phyloP scores from a whole-genome alignment of 2,797 vertebrate species.

The Steatocranus sp. region DNA sequence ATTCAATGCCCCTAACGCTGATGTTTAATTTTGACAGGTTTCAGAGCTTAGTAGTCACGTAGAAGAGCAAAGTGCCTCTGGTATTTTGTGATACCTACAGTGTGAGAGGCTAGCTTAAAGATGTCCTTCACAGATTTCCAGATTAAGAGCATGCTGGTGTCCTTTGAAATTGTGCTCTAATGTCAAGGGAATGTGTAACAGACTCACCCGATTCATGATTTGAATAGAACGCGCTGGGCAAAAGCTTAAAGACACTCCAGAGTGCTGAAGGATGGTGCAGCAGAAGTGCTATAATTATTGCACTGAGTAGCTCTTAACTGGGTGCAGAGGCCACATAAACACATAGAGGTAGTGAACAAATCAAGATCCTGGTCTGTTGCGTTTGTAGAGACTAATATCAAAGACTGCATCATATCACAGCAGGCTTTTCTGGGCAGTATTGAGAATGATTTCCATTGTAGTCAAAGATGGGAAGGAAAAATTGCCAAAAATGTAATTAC shows the following conservation, averaged over 20 bases:
- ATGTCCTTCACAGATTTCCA: slow-evolving; percentile 31
- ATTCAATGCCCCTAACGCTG: not conserved
- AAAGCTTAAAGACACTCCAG: slow-evolving; percentile 26
- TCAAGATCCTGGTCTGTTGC: not conserved
- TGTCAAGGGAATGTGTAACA: slow-evolving; percentile 45
- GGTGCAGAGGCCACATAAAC: slow-evolving; percentile 19
- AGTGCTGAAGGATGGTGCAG: slow-evolving; percentile 8
- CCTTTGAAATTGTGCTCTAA: slow-evolving; percentile 34
- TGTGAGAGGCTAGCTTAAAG: slow-evolving; percentile 27
- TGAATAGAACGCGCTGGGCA: slow-evolving; percentile 37
- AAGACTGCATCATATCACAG: not conserved
- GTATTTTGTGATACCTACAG: slow-evolving; percentile 16
- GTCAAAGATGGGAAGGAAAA: not conserved
- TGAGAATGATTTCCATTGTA: not conserved
- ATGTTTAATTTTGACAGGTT: slow-evolving; percentile 13
- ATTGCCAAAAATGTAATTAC: not conserved
- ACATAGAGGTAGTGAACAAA: not conserved
- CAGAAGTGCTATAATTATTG: slow-evolving; percentile 44
- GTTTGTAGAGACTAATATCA: not conserved
- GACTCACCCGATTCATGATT: slow-evolving; percentile 36
- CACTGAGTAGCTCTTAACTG: slow-evolving; percentile 13
- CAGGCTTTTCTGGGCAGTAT: not conserved
- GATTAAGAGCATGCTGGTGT: slow-evolving; percentile 9
- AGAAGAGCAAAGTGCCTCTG: not conserved
- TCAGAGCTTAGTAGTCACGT: not conserved